Base-by-base conservation (phyloP, 64 coral and sea anemone genomes). In the Montipora sp. region DNA sequence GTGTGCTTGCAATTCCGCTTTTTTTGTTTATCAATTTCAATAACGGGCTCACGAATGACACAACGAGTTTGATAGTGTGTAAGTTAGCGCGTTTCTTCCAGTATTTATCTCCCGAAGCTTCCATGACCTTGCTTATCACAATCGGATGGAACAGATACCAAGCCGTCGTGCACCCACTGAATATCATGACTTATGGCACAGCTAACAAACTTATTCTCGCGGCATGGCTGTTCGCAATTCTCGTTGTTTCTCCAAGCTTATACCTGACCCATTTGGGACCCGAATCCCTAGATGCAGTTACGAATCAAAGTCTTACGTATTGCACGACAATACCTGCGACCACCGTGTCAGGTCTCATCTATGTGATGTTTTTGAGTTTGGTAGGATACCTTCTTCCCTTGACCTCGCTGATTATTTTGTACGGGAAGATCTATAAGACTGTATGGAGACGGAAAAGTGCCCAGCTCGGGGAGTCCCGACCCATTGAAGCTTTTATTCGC, bases 101-200 rank as follows among this genome's bases (percentile, higher is more conserved):
- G 36, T 97, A 97, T 68, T 77, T 97, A 50, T 93, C 95, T 7
- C 95, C 95, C 1, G 65, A 91, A 53, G 95, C 88, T 14, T 94
- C 95, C 59, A 92, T 97, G 77, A 94, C 91, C 7, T 58, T 97
- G 2, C 95, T 97, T 2, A 97, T 97, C 47, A 97, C 95, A 20
- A 97, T 97, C 27, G 95, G 95, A 0, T 89, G 90, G 72, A 97
- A 97, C 21, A 57, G 95, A 7, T 92, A 97, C 18, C 95, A 71
- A 45, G 95, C 95, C 8, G 94, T 97, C 4, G 95, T 94, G 12
- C 89, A 94, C 58, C 95, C 95, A 0, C 79, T 97, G 1, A 94
- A 83, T 21, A 83, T 87, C 21, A 97, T 97, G 95, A 89, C 95
- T 48, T 97, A 94, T 75, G 15, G 85, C 5, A 87, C 70, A 3